Conservation (phyloP, 2,797 vertebrate species). For the Petrocephalus schoutedeni region DNA sequence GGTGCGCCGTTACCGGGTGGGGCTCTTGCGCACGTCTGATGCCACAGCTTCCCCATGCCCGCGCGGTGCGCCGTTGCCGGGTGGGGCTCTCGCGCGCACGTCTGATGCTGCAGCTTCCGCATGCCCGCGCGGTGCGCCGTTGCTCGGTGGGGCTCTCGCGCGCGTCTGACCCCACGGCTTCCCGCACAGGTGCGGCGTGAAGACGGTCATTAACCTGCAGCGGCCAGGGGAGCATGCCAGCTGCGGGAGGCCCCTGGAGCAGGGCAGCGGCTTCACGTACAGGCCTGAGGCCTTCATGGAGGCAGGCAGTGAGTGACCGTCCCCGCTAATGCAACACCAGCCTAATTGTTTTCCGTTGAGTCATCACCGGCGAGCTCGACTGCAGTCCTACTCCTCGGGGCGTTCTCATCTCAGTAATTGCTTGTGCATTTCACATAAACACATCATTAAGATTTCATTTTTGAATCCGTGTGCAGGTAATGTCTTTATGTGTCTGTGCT, state of each 20-base stretch:
- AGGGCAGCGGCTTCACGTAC: constrained; percentile 90
- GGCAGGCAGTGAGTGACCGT: constrained; percentile 79
- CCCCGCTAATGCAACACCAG: neutral
- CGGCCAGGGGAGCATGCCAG: constrained; percentile 92
- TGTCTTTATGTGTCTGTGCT: neutral
- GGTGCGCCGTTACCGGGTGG: too few species aligned
- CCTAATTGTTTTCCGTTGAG: constrained; percentile 27
- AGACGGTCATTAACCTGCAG: constrained; percentile 94
- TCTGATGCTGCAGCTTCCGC: too few species aligned
- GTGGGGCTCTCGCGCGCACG: neutral
- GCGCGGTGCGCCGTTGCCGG: neutral
- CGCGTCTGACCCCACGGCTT: neutral
- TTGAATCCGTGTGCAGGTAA: neutral
- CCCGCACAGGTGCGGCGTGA: constrained; percentile 75
- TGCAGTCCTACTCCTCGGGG: neutral
- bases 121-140: too few species aligned
- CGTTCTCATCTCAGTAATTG: neutral
- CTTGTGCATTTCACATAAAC: neutral
- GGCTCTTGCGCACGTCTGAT: neutral
- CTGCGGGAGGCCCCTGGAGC: constrained; percentile 87
- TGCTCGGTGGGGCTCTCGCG: too few species aligned
- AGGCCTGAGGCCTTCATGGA: constrained; percentile 92
- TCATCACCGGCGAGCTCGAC: neutral
- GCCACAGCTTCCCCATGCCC: constrained; percentile 5
- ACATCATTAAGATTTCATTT: neutral